Conservation (phyloP, 2,113 vertebrate genomes). For the Syngnathus typhle region DNA sequence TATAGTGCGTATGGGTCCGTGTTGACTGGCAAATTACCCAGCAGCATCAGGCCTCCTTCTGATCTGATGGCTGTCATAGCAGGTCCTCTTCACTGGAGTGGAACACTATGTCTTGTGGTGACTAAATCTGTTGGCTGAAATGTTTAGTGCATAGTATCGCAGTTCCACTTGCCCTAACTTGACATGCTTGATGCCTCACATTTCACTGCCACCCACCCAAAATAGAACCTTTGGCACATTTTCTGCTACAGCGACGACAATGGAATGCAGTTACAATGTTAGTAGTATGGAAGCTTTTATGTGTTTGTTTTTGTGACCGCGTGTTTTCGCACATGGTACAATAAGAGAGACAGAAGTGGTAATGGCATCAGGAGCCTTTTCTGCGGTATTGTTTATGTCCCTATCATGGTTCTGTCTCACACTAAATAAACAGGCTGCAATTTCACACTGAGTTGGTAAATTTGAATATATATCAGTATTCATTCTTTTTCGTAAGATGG, state of each 20-base stretch:
- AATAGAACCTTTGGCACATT: background rate
- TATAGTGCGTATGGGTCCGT: slow-evolving; percentile 40
- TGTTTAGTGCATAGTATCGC: slow-evolving; percentile 18
- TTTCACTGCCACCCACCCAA: slow-evolving; percentile 6
- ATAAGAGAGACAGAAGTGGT: background rate
- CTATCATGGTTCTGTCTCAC: too few species aligned
- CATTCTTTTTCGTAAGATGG: too few species aligned
- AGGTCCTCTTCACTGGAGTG: slow-evolving; percentile 31
- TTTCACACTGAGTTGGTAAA: too few species aligned
- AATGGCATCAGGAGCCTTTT: background rate
- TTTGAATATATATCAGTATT: too few species aligned
- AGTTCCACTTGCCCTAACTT: slow-evolving; percentile 19
- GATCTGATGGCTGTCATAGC: slow-evolving; percentile 46
- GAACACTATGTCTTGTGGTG: slow-evolving; percentile 7
- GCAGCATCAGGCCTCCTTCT: slow-evolving; percentile 53
- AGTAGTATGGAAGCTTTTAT: background rate
- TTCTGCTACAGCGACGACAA: background rate
- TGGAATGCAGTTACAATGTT: background rate
- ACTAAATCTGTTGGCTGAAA: slow-evolving; percentile 27
- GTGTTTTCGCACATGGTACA: background rate
- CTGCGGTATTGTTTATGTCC: too few species aligned
- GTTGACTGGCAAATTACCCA: slow-evolving; percentile 43
- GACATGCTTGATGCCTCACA: slow-evolving; percentile 17
- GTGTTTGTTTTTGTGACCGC: too few species aligned
- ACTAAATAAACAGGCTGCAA: too few species aligned